phyloP scores from a whole-genome alignment of 2,113 vertebrate species.

The Salvelinus sp. region DNA sequence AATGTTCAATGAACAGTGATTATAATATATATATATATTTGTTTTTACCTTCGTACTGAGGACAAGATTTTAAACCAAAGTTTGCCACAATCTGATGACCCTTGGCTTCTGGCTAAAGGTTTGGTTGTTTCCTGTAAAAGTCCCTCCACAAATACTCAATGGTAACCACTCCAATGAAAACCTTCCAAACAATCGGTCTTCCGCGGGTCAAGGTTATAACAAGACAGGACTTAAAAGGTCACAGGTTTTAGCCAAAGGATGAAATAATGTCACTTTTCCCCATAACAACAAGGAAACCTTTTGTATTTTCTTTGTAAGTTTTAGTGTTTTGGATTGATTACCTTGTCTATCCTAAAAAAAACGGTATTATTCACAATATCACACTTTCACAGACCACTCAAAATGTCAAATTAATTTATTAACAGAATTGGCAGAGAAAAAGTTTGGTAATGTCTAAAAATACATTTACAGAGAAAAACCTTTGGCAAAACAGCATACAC shows the following conservation, averaged over 20 bases:
- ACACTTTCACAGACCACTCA: neutral
- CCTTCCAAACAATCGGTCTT: conserved; percentile 37
- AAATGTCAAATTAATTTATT: neutral
- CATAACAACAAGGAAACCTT: conserved; percentile 1
- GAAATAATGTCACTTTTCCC: too few relatives aligned
- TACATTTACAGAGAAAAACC: too few relatives aligned
- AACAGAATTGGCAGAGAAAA: too few relatives aligned
- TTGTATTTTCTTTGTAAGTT: too few relatives aligned
- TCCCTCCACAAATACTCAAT: conserved; percentile 1
- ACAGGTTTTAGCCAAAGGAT: neutral
- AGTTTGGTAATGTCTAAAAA: neutral
- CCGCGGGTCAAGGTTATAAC: conserved; percentile 23
- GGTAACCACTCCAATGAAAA: conserved; percentile 17
- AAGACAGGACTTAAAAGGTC: conserved; percentile 23
- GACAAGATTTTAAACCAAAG: neutral
- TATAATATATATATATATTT: too few relatives aligned
- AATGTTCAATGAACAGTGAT: neutral
- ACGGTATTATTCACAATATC: too few relatives aligned
- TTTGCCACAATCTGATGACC: conserved; percentile 6
- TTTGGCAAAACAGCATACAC: too few relatives aligned
- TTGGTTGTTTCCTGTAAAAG: conserved; percentile 11
- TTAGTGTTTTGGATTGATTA: too few relatives aligned
- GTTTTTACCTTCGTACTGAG: neutral
- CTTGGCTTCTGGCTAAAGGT: conserved; percentile 19
- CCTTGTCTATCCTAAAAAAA: too few relatives aligned